Conservation (phyloP, 2,888 invertebrate genomes). For the Chirona hameri region DNA sequence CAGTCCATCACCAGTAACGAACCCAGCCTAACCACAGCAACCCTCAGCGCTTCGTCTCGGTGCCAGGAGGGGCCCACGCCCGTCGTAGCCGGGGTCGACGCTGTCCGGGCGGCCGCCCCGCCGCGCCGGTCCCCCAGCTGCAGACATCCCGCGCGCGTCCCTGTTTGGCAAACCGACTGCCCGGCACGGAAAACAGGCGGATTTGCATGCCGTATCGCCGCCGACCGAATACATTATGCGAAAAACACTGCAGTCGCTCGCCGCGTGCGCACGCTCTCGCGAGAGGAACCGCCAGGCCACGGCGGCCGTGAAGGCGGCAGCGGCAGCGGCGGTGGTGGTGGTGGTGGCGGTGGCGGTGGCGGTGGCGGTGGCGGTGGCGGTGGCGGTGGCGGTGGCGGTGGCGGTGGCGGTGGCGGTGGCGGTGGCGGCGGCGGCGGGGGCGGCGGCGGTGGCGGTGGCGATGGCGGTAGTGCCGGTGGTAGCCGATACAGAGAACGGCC, state of each 20-base stretch:
- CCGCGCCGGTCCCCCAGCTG: not conserved
- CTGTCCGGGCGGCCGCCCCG: not conserved
- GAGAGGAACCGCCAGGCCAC: too few species aligned
- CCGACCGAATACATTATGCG: slow-evolving; percentile 3
- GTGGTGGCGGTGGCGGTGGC: not conserved
- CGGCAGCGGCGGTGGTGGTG: not conserved
- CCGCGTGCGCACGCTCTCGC: not conserved
- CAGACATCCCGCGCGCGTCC: not conserved
- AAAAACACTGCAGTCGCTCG: not conserved
- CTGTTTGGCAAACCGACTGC: not conserved
- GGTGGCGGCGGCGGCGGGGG: not conserved
- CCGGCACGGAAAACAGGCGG: not conserved
- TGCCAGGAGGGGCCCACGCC: too few species aligned
- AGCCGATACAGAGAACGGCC: not conserved
- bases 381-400: not conserved
- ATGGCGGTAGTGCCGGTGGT: not conserved
- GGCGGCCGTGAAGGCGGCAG: not conserved
- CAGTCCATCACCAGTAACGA: too few species aligned
- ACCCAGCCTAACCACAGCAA: too few species aligned
- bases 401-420: not conserved
- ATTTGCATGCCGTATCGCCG: slow-evolving; percentile 22
- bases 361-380: not conserved
- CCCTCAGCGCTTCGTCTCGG: too few species aligned
- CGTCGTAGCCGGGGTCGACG: too few species aligned
- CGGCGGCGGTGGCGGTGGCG: not conserved